Conservation (phyloP, 2,888 invertebrate genomes). For the Lagria hirta region DNA sequence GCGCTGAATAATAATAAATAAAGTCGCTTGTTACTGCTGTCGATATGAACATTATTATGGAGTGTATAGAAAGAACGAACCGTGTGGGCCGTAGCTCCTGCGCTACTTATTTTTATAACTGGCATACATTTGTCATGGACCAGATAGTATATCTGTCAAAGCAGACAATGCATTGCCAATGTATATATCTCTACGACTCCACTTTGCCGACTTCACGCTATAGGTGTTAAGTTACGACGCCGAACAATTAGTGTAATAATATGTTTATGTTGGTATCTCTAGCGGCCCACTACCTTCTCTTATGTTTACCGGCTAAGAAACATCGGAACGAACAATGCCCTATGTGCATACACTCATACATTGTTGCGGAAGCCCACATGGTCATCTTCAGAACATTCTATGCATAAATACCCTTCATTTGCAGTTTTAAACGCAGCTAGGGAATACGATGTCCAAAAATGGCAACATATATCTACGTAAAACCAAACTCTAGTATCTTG, state of each 20-base stretch:
- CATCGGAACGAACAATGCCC: constrained; percentile 26
- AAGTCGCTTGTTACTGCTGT: constrained; percentile 41
- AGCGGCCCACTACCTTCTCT: constrained; percentile 35
- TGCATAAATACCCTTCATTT: too few relatives aligned
- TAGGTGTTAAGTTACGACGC: constrained; percentile 52
- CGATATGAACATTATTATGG: constrained; percentile 46
- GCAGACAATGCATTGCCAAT: constrained; percentile 45
- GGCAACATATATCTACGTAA: too few relatives aligned
- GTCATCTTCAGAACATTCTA: background rate
- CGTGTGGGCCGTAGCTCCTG: constrained; percentile 48
- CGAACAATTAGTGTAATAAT: constrained; percentile 52
- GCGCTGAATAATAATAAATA: constrained; percentile 44
- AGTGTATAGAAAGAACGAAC: constrained; percentile 29
- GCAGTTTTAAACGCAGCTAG: too few relatives aligned
- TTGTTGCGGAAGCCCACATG: constrained; percentile 2
- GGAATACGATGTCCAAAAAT: too few relatives aligned
- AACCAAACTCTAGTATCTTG: too few relatives aligned
- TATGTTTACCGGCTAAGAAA: constrained; percentile 28
- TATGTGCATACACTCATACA: constrained; percentile 1
- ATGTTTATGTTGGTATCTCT: constrained; percentile 45
- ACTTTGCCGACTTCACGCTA: constrained; percentile 45
- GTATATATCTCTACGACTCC: constrained; percentile 43
- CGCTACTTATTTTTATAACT: constrained; percentile 45
- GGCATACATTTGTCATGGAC: constrained; percentile 48
- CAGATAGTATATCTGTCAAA: constrained; percentile 50